Evolutionary conservation across 2,888 invertebrate species (phyloP), one percentile per base, ranked within the genome.

Genomic region (Argyresthia goedartella): DNA sequence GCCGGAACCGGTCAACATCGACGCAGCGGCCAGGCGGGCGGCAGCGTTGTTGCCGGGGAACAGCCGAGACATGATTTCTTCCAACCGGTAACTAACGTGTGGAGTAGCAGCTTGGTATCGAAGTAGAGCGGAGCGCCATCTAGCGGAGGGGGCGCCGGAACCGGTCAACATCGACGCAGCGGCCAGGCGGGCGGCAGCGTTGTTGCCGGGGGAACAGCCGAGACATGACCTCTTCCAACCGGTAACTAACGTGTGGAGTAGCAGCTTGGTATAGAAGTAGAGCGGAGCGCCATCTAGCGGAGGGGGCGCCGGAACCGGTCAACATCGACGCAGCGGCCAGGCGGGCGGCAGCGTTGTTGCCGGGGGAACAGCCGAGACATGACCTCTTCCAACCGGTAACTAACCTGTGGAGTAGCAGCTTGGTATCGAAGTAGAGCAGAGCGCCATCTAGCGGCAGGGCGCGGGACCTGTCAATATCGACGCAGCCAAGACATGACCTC

Each of bases 81-180:
- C 80, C 88, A 91, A 53, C 90, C 91, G 76, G 91, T 90, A 52
- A 46, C 25, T 42, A 10, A n/a, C 43, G n/a, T n/a, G n/a, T n/a
- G 8, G 39, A 39, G 39, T 39, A 8, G 39, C 10, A 39, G 11
- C 39, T n/a, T 39, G 39, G 11, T 11, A 39, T 8, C 8, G 10
- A n/a, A 39, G 3, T 11, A 47, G n/a, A 47, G 2, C 6, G 2
- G 2, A 25, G 25, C 25, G 25, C 25, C 25, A 25, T 25, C 25
- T 25, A 25, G 6, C 93, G n/a, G 91, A 91, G 59, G 92, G 92
- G 52, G 96, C 97, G 10, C 86, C 92, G 0, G 98, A 98, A 72
- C 96, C 98, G 0, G 97, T 99, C 41, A 99, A 99, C 79, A 95
- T 99, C 53, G 99, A 99, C 81, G 95, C 97, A 46, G 91, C 93